Conservation (phyloP, 2,888 invertebrate genomes). For the Aleiodes testaceus region DNA sequence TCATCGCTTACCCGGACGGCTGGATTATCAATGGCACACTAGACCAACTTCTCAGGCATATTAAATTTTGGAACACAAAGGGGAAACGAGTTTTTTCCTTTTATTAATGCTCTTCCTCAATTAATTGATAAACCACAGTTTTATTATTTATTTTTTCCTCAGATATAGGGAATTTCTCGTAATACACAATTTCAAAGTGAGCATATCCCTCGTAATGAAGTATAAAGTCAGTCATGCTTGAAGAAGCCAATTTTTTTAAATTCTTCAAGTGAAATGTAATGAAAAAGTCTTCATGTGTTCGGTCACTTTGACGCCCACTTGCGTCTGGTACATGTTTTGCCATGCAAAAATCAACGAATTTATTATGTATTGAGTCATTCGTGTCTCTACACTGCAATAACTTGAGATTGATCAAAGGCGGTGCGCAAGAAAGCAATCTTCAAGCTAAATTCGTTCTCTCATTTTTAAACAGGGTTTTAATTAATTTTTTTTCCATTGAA, state of each 20-base stretch:
- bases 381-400: neutral
- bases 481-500: too few relatives aligned
- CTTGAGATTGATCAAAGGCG: conserved; percentile 17
- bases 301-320: conserved; percentile 3
- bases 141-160: too few relatives aligned
- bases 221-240: neutral
- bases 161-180: too few relatives aligned
- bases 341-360: conserved; percentile 6
- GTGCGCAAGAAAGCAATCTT: neutral
- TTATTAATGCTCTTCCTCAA: too few relatives aligned
- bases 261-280: too few relatives aligned
- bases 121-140: too few relatives aligned
- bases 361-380: conserved; percentile 23
- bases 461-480: too few relatives aligned
- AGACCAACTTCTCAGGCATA: conserved; percentile 21
- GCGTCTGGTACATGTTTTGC: neutral
- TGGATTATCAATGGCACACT: conserved; percentile 64
- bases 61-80: conserved; percentile 14
- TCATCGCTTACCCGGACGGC: conserved; percentile 60
- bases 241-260: too few relatives aligned
- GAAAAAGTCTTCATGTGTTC: neutral
- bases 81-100: neutral
- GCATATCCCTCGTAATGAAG: neutral
- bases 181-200: too few relatives aligned
- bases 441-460: too few relatives aligned